phyloP scores from a whole-genome alignment of 2,888 invertebrate species.

The Dicranocentrus wangi region DNA sequence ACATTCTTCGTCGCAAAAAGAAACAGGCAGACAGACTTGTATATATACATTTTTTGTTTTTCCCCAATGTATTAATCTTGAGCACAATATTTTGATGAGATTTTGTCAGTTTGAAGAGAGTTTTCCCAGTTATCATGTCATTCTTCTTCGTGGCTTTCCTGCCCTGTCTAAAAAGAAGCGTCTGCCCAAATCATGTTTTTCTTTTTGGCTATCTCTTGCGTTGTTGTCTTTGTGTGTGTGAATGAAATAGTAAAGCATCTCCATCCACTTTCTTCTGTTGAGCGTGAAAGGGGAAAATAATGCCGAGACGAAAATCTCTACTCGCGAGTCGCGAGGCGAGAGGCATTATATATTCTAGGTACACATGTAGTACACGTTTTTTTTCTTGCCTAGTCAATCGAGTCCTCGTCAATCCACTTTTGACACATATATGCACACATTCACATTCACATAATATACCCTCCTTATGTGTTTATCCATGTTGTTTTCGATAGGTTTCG shows the following conservation, averaged over 20 bases:
- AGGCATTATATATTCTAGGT: neutral
- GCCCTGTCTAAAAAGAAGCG: too few relatives aligned
- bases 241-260: neutral
- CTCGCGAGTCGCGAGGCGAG: neutral
- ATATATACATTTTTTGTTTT: too few relatives aligned
- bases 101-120: conserved; percentile 15
- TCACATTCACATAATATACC: too few relatives aligned
- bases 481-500: too few relatives aligned
- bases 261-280: neutral
- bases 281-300: neutral
- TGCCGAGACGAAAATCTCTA: too few relatives aligned
- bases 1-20: too few relatives aligned
- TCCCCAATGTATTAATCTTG: too few relatives aligned
- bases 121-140: conserved; percentile 16
- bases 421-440: conserved; percentile 16
- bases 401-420: conserved; percentile 30
- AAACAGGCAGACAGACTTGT: too few relatives aligned
- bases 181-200: conserved; percentile 11
- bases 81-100: conserved; percentile 18
- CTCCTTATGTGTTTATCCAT: too few relatives aligned
- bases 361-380: neutral
- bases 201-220: too few relatives aligned
- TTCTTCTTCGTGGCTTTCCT: neutral
- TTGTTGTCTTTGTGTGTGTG: too few relatives aligned
- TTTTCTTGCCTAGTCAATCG: neutral